These are phyloP conservation scores for Pseudococcus longispinus DNA, from an alignment of 2,888 invertebrate species.

Conservation along the genomic window DNA sequence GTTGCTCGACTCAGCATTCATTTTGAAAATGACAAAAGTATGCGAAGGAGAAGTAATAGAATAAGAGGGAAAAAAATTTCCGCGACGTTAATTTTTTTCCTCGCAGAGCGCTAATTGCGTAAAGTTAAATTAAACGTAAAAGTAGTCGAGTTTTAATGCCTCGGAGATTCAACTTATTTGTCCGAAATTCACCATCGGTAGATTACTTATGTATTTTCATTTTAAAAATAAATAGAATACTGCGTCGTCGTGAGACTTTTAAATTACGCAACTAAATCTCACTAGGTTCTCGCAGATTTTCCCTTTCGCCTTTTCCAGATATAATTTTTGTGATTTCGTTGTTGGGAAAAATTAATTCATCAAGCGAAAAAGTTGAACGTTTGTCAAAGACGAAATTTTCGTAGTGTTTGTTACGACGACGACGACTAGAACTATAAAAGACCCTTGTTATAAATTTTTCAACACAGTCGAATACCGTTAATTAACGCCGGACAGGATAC, in stretches of 20 bases:
- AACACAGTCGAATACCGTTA: not conserved
- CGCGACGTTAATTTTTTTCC: not conserved
- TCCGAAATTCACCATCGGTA: conserved; percentile 6
- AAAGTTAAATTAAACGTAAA: conserved; percentile 33
- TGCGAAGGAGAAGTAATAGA: not conserved
- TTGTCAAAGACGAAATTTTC: conserved; percentile 15
- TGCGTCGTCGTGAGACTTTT: not conserved
- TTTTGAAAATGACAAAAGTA: not conserved
- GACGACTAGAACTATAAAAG: not conserved
- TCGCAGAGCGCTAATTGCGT: not conserved
- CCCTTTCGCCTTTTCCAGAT: not conserved
- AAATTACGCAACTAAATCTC: conserved; percentile 2
- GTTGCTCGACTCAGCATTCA: not conserved
- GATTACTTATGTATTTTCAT: not conserved
- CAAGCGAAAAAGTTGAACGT: conserved; percentile 6
- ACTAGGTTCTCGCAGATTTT: not conserved
- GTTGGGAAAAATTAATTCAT: conserved; percentile 1
- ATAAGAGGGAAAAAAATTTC: not conserved
- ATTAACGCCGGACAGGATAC: not conserved
- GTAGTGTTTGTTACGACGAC: conserved; percentile 8
- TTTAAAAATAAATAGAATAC: conserved; percentile 2
- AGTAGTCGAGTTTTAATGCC: conserved; percentile 3
- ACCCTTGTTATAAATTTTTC: not conserved
- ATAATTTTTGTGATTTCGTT: conserved; percentile 20
- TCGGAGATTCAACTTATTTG: not conserved